Conservation (phyloP, 2,797 vertebrate genomes). For the Sebastes oblongus region DNA sequence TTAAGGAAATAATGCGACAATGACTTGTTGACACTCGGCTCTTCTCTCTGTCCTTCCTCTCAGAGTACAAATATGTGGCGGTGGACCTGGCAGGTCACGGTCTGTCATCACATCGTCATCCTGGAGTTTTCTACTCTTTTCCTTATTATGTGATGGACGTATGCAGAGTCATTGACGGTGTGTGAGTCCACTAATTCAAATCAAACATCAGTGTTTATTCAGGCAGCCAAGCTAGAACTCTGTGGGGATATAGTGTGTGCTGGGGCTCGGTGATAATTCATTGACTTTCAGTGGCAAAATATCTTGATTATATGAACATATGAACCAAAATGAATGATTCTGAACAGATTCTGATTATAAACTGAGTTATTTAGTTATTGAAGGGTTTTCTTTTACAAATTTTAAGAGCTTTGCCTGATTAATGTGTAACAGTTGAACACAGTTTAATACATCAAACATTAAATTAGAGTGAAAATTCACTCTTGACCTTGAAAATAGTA, state of each 20-base stretch:
- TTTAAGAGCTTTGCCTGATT: neutral
- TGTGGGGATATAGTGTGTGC: neutral
- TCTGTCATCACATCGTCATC: conserved; percentile 86
- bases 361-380: neutral
- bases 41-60: neutral
- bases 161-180: conserved; percentile 83
- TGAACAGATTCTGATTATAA: neutral
- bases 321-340: neutral
- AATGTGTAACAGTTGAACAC: neutral
- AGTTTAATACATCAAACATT: neutral
- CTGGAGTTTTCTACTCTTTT: conserved; percentile 82
- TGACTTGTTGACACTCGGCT: neutral
- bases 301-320: neutral
- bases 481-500: no score
- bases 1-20: neutral
- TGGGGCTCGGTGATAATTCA: neutral
- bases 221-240: neutral
- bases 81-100: conserved; percentile 92
- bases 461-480: neutral
- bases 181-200: conserved; percentile 9
- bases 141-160: conserved; percentile 85
- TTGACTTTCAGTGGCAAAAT: neutral
- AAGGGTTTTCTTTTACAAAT: neutral
- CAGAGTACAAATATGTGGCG: conserved; percentile 87
- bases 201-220: neutral